Conservation (phyloP, 2,113 vertebrate genomes). For the Microtus montanus region DNA sequence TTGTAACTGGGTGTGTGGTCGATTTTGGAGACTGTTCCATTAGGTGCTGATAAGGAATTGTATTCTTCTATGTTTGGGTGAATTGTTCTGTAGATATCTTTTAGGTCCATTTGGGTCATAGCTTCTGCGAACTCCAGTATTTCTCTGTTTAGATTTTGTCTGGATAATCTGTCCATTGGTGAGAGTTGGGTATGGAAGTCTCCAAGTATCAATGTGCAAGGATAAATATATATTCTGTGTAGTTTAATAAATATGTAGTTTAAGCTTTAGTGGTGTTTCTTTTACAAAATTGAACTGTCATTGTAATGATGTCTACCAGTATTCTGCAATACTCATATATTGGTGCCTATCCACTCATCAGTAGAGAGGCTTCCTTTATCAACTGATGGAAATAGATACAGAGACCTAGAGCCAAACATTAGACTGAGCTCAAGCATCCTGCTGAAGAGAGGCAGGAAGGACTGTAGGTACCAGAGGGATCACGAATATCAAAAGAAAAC, state of each 20-base stretch:
- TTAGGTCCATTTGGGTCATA: background rate
- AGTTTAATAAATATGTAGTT: background rate
- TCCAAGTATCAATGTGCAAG: background rate
- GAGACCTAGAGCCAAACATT: background rate
- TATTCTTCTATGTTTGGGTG: background rate
- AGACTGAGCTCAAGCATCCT: background rate
- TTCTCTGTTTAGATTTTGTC: background rate
- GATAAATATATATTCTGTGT: background rate
- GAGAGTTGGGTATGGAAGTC: background rate
- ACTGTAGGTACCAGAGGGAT: background rate
- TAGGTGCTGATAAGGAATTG: background rate
- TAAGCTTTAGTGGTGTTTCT: background rate
- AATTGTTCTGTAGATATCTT: background rate
- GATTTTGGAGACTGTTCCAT: background rate
- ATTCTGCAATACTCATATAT: background rate
- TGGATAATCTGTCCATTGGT: background rate
- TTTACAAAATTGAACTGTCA: background rate
- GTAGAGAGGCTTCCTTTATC: background rate
- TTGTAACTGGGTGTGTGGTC: background rate
- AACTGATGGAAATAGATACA: background rate
- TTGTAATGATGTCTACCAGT: background rate
- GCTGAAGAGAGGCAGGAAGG: background rate
- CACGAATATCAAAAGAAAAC: background rate
- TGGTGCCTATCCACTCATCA: fast-evolving
- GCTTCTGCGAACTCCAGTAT: background rate